Conservation (phyloP, 1,140 invertebrate species). For the Plodia interpunctella region DNA sequence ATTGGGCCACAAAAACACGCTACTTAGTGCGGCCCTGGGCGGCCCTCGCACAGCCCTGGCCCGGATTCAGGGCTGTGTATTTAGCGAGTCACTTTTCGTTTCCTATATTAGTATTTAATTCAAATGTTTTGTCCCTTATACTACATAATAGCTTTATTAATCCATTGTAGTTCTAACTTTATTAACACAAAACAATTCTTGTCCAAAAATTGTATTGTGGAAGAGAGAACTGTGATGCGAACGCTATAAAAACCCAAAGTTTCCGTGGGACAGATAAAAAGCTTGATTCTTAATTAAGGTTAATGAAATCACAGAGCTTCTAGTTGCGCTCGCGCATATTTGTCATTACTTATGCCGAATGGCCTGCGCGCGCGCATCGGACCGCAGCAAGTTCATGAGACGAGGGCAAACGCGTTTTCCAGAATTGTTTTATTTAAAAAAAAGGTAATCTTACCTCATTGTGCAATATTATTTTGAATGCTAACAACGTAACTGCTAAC, state of each 20-base stretch:
- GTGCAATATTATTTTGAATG: too few species aligned
- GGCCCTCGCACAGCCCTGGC: slow-evolving; percentile 19
- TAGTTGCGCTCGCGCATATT: slow-evolving; percentile 44
- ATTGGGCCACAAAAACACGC: slow-evolving; percentile 34
- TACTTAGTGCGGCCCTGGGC: slow-evolving; percentile 17
- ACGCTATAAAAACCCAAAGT: too few species aligned
- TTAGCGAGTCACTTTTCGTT: background rate
- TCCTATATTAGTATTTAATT: background rate
- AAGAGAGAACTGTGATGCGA: too few species aligned
- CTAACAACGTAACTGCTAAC: too few species aligned
- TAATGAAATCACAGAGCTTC: slow-evolving; percentile 52
- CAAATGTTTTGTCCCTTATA: background rate
- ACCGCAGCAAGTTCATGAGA: slow-evolving; percentile 17
- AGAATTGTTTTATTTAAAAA: background rate
- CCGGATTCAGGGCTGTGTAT: slow-evolving; percentile 2
- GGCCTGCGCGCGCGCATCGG: slow-evolving; percentile 15
- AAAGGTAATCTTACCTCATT: background rate
- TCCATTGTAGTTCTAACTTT: too few species aligned
- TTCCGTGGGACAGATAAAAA: slow-evolving; percentile 38
- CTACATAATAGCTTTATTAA: too few species aligned
- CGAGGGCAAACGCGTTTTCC: background rate
- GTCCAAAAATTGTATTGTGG: too few species aligned
- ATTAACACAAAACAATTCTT: too few species aligned
- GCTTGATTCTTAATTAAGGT: slow-evolving; percentile 48
- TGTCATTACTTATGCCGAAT: slow-evolving; percentile 30